Conservation (phyloP, 1,140 invertebrate species). For the Aphelenchoides besseyi region DNA sequence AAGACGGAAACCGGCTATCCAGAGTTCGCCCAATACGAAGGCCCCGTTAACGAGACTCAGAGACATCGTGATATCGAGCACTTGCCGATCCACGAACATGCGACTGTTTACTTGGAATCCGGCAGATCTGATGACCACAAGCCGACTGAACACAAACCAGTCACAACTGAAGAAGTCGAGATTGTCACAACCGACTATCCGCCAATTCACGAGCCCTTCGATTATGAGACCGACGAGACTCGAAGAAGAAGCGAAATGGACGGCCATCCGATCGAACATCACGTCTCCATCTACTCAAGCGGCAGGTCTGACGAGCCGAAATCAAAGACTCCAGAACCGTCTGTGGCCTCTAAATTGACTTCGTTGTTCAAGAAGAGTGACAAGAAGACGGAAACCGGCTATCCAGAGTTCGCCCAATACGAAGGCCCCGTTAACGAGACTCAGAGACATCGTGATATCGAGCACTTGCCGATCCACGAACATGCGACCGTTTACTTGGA, state of each 20-base stretch:
- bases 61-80: background rate
- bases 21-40: background rate
- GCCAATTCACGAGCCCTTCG: background rate
- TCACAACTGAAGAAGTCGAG: background rate
- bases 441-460: background rate
- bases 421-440: background rate
- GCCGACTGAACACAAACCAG: background rate
- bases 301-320: background rate
- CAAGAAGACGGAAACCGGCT: background rate
- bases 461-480: background rate
- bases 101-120: background rate
- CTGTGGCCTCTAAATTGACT: too few relatives aligned
- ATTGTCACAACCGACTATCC: slow-evolving; percentile 9
- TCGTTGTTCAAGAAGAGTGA: too few relatives aligned
- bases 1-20: too few relatives aligned
- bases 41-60: background rate
- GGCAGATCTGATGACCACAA: background rate
- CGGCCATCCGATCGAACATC: background rate
- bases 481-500: too few relatives aligned
- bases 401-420: background rate
- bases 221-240: background rate
- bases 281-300: background rate
- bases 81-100: background rate
- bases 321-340: background rate
- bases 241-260: background rate